Evolutionary conservation across 2,888 invertebrate genomes (phyloP).

Genomic region (Cephus spinipes): DNA sequence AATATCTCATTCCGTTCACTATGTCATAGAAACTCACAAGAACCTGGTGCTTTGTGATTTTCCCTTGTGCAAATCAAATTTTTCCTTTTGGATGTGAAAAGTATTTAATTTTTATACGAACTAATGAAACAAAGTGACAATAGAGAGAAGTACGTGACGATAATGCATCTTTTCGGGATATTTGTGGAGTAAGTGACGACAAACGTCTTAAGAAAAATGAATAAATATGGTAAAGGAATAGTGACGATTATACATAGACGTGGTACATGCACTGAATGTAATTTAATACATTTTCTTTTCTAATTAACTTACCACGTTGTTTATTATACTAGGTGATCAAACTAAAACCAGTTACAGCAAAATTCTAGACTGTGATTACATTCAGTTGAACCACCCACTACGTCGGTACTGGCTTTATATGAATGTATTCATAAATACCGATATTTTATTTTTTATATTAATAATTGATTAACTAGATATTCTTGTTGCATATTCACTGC

Average conservation of each 20-base stretch:
- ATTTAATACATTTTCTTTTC: background rate
- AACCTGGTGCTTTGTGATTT: background rate
- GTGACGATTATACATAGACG: background rate
- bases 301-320: background rate
- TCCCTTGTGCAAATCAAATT: background rate
- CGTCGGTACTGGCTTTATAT: background rate
- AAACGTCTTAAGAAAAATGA: background rate
- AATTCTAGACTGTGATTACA: background rate
- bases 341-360: background rate
- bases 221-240: background rate
- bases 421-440: background rate
- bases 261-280: background rate
- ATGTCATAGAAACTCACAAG: background rate
- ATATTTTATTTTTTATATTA: too few relatives aligned
- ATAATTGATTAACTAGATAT: background rate
- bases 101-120: background rate
- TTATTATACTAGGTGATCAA: background rate
- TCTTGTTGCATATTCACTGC: background rate
- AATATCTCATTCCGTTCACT: background rate
- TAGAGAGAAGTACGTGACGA: background rate
- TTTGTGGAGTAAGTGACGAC: background rate
- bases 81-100: background rate
- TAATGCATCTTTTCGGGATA: background rate
- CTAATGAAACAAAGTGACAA: background rate
- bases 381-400: background rate